Conservation (phyloP, 1,140 invertebrate species). For the Halesus radiatus region DNA sequence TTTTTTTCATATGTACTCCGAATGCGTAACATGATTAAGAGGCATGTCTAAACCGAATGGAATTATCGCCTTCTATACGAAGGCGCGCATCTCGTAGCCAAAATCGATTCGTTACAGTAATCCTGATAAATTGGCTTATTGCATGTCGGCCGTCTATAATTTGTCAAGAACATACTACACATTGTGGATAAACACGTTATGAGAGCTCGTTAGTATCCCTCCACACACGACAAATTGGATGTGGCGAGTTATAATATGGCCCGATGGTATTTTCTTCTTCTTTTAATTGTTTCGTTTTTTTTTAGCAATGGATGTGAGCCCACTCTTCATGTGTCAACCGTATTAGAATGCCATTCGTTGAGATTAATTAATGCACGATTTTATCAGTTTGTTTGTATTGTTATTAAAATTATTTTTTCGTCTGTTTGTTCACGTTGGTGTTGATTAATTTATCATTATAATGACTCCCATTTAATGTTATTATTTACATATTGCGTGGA, state of each 20-base stretch:
- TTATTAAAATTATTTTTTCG: no score
- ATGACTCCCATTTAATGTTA: no score
- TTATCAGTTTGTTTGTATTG: no score
- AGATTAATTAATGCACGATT: no score
- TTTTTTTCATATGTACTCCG: no score
- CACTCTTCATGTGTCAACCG: no score
- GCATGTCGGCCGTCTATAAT: constrained; percentile 51
- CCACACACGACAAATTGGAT: constrained; percentile 21
- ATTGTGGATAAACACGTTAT: constrained; percentile 38
- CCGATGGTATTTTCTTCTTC: background rate
- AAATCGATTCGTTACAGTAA: constrained; percentile 49
- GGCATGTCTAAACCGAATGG: background rate
- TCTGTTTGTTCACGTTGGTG: no score
- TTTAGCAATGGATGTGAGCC: no score
- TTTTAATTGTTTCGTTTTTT: background rate
- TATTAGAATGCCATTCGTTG: no score
- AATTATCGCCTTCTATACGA: constrained; percentile 42
- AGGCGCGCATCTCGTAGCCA: background rate
- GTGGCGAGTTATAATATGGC: background rate
- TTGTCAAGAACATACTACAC: constrained; percentile 46
- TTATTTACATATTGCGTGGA: no score
- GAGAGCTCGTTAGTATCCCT: constrained; percentile 41
- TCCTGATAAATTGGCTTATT: constrained; percentile 53
- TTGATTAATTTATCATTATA: no score
- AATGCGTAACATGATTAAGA: constrained; percentile 11